Percentiles rank a stretch among this genome's conserved stretches.
phyloP scores from a whole-genome alignment of 2,888 invertebrate species.

The Pinctada fucata region DNA sequence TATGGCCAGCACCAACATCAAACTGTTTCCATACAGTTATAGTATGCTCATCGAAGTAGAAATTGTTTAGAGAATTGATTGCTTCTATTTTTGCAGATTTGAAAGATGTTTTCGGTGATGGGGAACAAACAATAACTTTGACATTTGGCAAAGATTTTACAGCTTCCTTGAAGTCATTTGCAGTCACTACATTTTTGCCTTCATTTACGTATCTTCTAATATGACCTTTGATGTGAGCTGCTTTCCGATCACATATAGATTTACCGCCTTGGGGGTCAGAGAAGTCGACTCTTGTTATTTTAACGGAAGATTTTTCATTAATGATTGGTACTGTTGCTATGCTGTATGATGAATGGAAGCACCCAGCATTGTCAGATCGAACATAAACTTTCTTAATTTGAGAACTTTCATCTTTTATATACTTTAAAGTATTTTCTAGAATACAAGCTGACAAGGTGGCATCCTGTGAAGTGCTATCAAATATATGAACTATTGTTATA shows the following conservation, averaged over 20 bases:
- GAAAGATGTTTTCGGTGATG: background rate
- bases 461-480: conserved; percentile 29
- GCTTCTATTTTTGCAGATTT: conserved; percentile 15
- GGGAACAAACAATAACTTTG: conserved; percentile 17
- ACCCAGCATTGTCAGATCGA: conserved; percentile 38
- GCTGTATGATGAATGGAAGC: conserved; percentile 20
- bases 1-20: background rate
- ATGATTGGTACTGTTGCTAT: conserved; percentile 14
- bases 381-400: conserved; percentile 5
- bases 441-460: conserved; percentile 20
- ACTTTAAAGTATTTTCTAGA: conserved; percentile 10
- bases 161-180: conserved; percentile 24
- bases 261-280: background rate
- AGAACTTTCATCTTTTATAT: background rate
- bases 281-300: conserved; percentile 25
- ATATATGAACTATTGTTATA: conserved; percentile 24
- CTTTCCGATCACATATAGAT: conserved; percentile 31
- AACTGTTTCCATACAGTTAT: background rate
- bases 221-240: conserved; percentile 29
- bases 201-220: conserved; percentile 34
- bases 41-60: conserved; percentile 1
- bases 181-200: conserved; percentile 34
- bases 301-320: conserved; percentile 8
- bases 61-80: conserved; percentile 16
- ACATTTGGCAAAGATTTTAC: conserved; percentile 17